A percentile compares a stretch with the other conserved stretches of the same genome.
Conservation (phyloP, 2,797 vertebrate species). For the Urocyon cinereoargenteus region DNA sequence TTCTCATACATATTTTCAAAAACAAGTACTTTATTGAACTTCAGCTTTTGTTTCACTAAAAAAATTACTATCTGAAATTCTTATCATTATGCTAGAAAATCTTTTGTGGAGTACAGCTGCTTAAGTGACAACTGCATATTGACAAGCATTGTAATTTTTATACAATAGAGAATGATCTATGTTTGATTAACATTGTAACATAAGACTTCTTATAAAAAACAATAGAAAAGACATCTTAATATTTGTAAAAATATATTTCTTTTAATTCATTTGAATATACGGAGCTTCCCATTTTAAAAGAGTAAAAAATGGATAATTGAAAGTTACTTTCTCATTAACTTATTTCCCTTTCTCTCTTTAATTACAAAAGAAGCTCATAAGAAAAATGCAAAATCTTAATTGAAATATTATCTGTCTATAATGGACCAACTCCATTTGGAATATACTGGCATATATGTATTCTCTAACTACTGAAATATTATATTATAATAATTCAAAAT, state of each 20-base stretch:
- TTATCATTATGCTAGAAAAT: neutral
- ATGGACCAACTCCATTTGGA: neutral
- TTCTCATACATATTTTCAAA: slow-evolving; percentile 49
- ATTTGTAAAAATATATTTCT: neutral
- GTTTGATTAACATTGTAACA: neutral
- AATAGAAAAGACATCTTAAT: neutral
- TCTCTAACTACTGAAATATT: neutral
- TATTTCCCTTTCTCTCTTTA: neutral
- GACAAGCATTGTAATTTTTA: slow-evolving; percentile 34
- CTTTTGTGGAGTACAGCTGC: neutral
- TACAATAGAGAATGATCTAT: neutral
- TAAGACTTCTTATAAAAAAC: neutral
- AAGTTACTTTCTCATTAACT: neutral
- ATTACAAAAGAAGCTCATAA: neutral
- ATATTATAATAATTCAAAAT: neutral
- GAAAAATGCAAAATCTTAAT: neutral
- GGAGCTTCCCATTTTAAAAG: neutral
- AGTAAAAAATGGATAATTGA: neutral
- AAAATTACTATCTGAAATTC: neutral
- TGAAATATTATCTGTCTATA: neutral
- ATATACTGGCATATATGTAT: neutral
- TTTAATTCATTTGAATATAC: slow-evolving; percentile 3
- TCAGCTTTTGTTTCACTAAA: neutral
- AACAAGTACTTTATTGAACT: slow-evolving; percentile 13
- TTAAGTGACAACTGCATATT: slow-evolving; percentile 18